Evolutionary conservation across 2,113 vertebrate genomes (phyloP).

Genomic region (Myxocyprinus asiaticus): DNA sequence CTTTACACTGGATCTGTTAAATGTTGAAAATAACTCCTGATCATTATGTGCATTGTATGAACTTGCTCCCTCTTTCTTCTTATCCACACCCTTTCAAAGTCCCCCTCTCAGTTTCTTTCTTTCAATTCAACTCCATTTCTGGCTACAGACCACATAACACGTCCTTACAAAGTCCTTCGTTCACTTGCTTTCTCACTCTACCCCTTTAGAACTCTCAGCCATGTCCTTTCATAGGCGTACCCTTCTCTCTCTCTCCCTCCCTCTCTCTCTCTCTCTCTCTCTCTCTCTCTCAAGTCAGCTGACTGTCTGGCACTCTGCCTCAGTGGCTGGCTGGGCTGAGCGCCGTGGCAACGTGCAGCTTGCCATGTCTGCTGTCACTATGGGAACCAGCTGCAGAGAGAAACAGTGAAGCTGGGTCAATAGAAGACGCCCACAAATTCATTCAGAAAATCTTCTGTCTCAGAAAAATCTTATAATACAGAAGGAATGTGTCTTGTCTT

Average conservation of each 20-base stretch:
- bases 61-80: background rate
- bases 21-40: slow-evolving; percentile 1
- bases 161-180: slow-evolving; percentile 20
- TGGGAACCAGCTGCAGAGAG: slow-evolving; percentile 47
- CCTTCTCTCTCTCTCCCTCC: slow-evolving; percentile 3
- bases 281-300: slow-evolving; percentile 40
- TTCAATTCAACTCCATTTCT: background rate
- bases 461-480: background rate
- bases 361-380: slow-evolving; percentile 54
- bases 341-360: slow-evolving; percentile 51
- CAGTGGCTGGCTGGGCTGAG: slow-evolving; percentile 25
- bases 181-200: slow-evolving; percentile 1
- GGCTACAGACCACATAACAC: slow-evolving; percentile 1
- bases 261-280: slow-evolving; percentile 14
- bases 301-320: slow-evolving; percentile 40
- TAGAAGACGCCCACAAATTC: slow-evolving; percentile 11
- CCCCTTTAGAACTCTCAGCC: background rate
- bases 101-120: slow-evolving; percentile 21
- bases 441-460: slow-evolving; percentile 17
- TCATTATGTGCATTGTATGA: background rate
- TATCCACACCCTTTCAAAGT: slow-evolving; percentile 33
- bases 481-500: background rate
- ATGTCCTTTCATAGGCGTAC: background rate
- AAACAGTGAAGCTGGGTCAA: slow-evolving; percentile 37
- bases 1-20: background rate